Evolutionary conservation across 2,113 vertebrate genomes (phyloP), one percentile per base, ranked within the genome.

Genomic region (Ptyas mucosa): DNA sequence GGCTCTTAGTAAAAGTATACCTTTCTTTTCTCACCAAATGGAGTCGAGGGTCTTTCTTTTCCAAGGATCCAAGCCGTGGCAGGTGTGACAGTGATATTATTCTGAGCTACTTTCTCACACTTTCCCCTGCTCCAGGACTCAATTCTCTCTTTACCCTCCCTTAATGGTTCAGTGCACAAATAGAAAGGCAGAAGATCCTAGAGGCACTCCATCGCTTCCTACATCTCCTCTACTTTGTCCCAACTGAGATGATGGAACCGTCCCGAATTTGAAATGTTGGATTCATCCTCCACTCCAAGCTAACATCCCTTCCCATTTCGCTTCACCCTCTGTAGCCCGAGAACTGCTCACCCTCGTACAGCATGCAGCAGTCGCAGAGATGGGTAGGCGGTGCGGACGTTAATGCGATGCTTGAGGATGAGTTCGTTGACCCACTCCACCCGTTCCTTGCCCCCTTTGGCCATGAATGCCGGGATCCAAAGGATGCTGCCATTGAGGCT

Each of bases 381-480:
- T 18, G 99, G 99, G 95, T 99, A 99, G n/a, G 99, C 99, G 0
- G 98, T 99, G 92, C 98, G 98, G 18, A 99, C 98, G 24, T 98
- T 98, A 94, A 99, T 98, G 0, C 91, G 98, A 92, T 99, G 98
- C 94, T 98, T 98, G 91, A 99, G 97, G 97, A 99, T 99, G 95
- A 99, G 98, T 54, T 98, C 98, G 0, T 99, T 98, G 53, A 98
- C 99, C 99, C 98, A 98, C 95, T 99, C 99, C 91, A 99, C 99
- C 0, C 99, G 96, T 95, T 99, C 98, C 97, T 99, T 99, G 91
- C 99, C 99, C 0, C 99, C 98, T 93, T 99, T 98, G 90, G 99
- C 99, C 99, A 99, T 99, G 97, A 99, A 99, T 0, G 99, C 99
- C 0, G 99, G 99, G 95, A 99, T 99, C 99, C 99, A 99, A 92